Conservation (phyloP, 2,797 vertebrate genomes). For the Zalophus californianus region DNA sequence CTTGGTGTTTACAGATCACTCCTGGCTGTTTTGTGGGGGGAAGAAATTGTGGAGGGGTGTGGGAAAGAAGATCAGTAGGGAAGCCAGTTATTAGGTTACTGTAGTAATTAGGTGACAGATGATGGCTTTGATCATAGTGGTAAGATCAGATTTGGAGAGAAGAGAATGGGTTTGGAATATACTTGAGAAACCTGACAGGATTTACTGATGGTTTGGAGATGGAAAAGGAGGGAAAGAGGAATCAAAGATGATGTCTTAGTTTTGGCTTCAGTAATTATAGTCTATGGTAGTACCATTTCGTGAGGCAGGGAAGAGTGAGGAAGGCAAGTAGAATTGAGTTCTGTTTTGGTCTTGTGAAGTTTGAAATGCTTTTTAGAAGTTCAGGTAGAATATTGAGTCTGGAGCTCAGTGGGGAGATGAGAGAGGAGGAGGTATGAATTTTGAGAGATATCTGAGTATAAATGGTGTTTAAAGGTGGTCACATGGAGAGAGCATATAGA, state of each 20-base stretch:
- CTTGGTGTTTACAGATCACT: not conserved
- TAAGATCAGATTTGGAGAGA: not conserved
- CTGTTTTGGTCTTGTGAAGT: not conserved
- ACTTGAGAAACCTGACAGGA: not conserved
- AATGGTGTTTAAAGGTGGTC: not conserved
- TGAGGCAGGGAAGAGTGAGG: not conserved
- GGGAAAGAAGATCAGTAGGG: not conserved
- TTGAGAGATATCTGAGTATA: not conserved
- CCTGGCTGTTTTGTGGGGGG: not conserved
- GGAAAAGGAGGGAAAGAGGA: not conserved
- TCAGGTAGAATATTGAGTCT: not conserved
- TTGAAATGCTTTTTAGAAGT: constrained; percentile 8
- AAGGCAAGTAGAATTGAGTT: not conserved
- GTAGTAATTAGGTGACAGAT: not conserved
- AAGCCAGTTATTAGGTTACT: not conserved
- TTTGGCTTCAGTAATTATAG: not conserved
- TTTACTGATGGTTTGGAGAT: constrained; percentile 31
- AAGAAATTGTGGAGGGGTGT: not conserved
- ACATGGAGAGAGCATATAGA: not conserved
- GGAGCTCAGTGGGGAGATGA: not conserved
- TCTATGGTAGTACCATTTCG: not conserved
- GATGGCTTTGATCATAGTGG: not conserved
- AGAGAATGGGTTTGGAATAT: not conserved
- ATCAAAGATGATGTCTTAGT: not conserved
- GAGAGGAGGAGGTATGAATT: not conserved